Percentiles rank a stretch among this genome's conserved stretches.
These are phyloP conservation scores for Thysanoteuthis rhombus DNA, from an alignment of 2,888 invertebrate species.

Conservation along the genomic window DNA sequence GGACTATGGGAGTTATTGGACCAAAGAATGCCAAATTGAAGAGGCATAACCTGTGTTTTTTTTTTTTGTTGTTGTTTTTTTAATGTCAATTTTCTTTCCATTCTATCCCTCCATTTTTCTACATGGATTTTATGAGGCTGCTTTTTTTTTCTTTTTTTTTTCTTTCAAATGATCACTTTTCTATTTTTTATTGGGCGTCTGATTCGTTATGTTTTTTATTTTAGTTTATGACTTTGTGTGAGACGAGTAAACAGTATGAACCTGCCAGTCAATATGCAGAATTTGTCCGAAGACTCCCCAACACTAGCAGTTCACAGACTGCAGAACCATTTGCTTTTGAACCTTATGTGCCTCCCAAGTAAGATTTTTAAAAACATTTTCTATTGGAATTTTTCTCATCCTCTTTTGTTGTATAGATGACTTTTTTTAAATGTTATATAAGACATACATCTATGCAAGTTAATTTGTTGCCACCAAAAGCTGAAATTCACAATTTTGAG, in stretches of 20 bases:
- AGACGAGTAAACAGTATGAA: constrained; percentile 70
- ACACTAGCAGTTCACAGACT: constrained; percentile 42
- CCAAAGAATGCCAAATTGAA: too few relatives aligned
- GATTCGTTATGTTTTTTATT: not conserved
- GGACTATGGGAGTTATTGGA: too few relatives aligned
- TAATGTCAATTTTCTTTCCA: too few relatives aligned
- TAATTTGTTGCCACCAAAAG: too few relatives aligned
- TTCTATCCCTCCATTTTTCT: too few relatives aligned
- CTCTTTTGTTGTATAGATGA: too few relatives aligned
- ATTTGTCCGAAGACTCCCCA: constrained; percentile 69
- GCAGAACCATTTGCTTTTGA: constrained; percentile 66
- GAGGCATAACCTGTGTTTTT: too few relatives aligned
- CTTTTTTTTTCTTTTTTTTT: not conserved
- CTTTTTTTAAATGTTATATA: not conserved
- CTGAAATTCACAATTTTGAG: too few relatives aligned
- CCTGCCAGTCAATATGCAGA: constrained; percentile 72
- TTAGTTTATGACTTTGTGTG: constrained; percentile 70
- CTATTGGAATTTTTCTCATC: not conserved
- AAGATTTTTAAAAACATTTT: constrained; percentile 26
- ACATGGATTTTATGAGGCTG: too few relatives aligned
- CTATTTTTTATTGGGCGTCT: not conserved
- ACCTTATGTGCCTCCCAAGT: constrained; percentile 56
- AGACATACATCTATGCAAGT: not conserved
- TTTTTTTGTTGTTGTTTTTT: too few relatives aligned
- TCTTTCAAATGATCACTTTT: not conserved